Percentiles rank a stretch among this genome's conserved stretches.
Conservation (phyloP, 2,797 vertebrate species). For the Glyptemys insculpta region DNA sequence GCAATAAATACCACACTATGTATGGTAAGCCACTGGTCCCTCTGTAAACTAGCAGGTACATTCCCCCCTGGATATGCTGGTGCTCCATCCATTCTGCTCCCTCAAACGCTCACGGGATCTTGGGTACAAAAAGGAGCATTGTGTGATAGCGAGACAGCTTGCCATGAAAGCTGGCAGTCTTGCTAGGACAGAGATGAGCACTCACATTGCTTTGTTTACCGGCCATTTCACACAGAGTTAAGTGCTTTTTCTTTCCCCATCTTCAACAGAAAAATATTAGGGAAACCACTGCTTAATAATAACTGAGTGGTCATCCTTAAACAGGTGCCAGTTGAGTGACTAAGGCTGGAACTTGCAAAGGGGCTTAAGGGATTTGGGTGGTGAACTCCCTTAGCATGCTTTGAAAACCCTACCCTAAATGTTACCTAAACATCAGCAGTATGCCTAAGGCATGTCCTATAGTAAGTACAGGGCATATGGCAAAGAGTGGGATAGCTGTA, state of each 20-base stretch:
- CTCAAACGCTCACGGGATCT: not conserved
- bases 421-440: not conserved
- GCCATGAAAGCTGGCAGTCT: not conserved
- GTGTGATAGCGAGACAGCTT: not conserved
- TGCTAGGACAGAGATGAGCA: not conserved
- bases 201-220: not conserved
- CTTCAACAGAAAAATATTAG: not conserved
- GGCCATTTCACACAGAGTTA: not conserved
- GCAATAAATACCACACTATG: not conserved
- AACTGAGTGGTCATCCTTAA: not conserved
- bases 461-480: not conserved
- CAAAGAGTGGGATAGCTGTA: not conserved
- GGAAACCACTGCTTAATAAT: not conserved
- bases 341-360: not conserved
- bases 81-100: not conserved
- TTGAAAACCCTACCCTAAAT: not conserved
- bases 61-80: not conserved
- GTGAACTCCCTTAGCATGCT: not conserved
- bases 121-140: not conserved
- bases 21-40: no score
- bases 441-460: not conserved
- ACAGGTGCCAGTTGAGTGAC: not conserved
- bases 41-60: not conserved
- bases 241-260: not conserved
- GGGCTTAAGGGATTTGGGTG: not conserved